phyloP scores from a whole-genome alignment of 2,797 vertebrate genomes.

The Chelidonichthys spinosus region DNA sequence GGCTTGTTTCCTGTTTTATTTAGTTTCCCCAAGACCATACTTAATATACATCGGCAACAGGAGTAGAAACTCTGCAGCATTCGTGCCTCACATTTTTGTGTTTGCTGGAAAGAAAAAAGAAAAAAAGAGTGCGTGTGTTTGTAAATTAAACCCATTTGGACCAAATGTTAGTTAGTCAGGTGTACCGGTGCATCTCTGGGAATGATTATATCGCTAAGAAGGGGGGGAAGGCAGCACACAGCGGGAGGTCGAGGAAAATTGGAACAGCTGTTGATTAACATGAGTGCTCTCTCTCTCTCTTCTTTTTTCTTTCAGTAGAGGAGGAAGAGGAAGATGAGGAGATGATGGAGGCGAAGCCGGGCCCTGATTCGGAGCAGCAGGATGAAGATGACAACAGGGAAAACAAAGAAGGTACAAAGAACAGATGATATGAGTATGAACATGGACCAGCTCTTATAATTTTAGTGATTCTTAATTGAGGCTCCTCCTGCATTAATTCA shows the following conservation, averaged over 20 bases:
- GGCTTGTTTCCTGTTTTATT: constrained; percentile 8
- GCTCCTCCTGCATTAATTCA: not conserved
- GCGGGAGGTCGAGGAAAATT: constrained; percentile 74
- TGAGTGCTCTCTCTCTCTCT: constrained; percentile 53
- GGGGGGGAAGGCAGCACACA: constrained; percentile 51
- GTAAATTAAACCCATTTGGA: constrained; percentile 62
- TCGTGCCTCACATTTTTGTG: not conserved
- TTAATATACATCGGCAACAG: not conserved
- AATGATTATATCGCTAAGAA: constrained; percentile 79
- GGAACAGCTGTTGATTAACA: constrained; percentile 82
- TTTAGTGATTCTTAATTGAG: not conserved
- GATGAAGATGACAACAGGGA: constrained; percentile 92
- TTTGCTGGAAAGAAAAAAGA: not conserved
- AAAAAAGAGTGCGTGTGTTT: constrained; percentile 50
- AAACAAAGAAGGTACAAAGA: constrained; percentile 87
- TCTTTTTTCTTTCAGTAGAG: constrained; percentile 74
- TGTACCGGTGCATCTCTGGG: constrained; percentile 77
- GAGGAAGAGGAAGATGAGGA: constrained; percentile 97
- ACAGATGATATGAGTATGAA: constrained; percentile 1
- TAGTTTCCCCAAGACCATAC: not conserved
- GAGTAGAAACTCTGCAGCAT: constrained; percentile 5
- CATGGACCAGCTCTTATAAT: not conserved
- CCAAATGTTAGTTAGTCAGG: constrained; percentile 74
- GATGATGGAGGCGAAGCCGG: constrained; percentile 89
- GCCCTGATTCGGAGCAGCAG: constrained; percentile 88